Evolutionary conservation across 2,797 vertebrate species (phyloP).

Genomic region (Gila robusta): DNA sequence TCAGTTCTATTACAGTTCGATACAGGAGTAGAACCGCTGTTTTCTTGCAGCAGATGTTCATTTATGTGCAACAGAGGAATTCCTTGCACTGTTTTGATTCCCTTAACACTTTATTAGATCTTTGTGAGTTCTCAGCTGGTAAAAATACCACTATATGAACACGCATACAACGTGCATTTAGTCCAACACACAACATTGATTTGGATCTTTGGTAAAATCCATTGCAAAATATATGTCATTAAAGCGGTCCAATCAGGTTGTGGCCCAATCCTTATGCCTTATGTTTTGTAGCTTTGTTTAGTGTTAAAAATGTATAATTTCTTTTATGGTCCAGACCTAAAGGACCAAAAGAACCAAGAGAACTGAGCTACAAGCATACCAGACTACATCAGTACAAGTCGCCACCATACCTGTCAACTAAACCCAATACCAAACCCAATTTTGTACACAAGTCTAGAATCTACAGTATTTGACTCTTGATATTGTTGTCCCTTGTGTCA

Average conservation of each 20-base stretch:
- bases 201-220: neutral
- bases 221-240: neutral
- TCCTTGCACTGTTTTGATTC: neutral
- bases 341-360: neutral
- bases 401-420: neutral
- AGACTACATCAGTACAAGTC: neutral
- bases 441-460: neutral
- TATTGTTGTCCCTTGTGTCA: neutral
- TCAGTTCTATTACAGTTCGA: neutral
- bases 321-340: neutral
- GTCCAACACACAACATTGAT: neutral
- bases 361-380: neutral
- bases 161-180: neutral
- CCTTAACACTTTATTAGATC: neutral
- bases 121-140: neutral
- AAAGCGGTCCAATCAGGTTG: neutral
- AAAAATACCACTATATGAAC: neutral
- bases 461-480: neutral
- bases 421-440: neutral
- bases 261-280: neutral
- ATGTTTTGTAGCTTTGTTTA: neutral
- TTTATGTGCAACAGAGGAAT: neutral
- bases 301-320: neutral
- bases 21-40: neutral
- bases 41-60: neutral